Evolutionary conservation across 2,797 vertebrate genomes (phyloP), one percentile per base, ranked within the genome.

Genomic region (Chromobotia macracanthus): DNA sequence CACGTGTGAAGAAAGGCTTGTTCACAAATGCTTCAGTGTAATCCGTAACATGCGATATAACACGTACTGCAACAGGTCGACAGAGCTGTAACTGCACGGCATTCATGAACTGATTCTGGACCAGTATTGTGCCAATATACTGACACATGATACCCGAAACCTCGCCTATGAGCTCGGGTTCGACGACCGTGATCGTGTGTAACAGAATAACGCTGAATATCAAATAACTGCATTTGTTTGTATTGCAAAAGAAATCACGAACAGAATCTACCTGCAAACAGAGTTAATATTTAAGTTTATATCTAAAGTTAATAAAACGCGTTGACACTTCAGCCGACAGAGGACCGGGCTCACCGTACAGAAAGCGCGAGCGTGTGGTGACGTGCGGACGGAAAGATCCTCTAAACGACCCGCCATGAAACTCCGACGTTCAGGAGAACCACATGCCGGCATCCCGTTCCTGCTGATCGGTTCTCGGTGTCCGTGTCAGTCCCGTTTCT

Each of bases 21-120:
- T 44, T 12, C 12, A 9, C 41, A 9, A 12, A 56, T 5, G 5
- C 3, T 19, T 18, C 35, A 2, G 51, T 11, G 16, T 25, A 5
- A 46, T 76, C 56, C 21, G 64, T 15, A 19, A 18, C 50, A 7
- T 11, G 31, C 38, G 21, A n/a, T n/a, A n/a, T n/a, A n/a, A n/a
- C 23, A 12, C 25, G n/a, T n/a, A 50, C 69, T 8, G 75, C 75
- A 77, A 70, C 75, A 77, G 69, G 75, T 77, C 66, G 15, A 77
- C 18, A 23, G 68, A 71, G 28, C 4, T 28, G 28, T 28, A 28
- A 28, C 53, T 16, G 11, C 19, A 25, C 3, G 10, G 1, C 7
- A 3, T 56, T 56, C 21, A 13, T 25, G 9, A 13, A 23, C 56
- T 28, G 56, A 25, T 60, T 16, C 56, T 15, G 23, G 23, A 16